Evolutionary conservation across 2,797 vertebrate genomes (phyloP).

Genomic region (Sylvilagus floridanus): DNA sequence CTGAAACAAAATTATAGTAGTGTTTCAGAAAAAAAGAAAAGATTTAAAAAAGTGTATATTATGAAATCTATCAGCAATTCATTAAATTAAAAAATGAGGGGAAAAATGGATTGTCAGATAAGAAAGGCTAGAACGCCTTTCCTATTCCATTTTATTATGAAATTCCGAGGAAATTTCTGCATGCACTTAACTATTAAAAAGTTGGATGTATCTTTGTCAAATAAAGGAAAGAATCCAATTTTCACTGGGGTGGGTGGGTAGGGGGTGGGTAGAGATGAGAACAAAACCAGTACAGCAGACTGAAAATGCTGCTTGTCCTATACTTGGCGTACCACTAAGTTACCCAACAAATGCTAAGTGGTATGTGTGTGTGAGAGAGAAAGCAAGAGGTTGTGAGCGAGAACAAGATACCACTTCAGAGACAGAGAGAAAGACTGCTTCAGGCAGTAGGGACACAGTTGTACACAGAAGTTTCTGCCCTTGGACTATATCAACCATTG

Average conservation of each 20-base stretch:
- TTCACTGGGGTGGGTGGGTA: not conserved
- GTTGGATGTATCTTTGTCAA: not conserved
- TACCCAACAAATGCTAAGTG: not conserved
- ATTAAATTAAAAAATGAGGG: not conserved
- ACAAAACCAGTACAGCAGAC: not conserved
- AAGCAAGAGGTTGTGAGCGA: too few relatives aligned
- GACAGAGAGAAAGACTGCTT: not conserved
- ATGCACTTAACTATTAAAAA: conserved; percentile 25
- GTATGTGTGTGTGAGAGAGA: rapidly evolving
- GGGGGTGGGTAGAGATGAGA: not conserved
- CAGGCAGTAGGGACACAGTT: too few relatives aligned
- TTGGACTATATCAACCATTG: not conserved
- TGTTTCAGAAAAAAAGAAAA: conserved; percentile 5
- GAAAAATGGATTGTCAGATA: not conserved
- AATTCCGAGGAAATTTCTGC: conserved; percentile 36
- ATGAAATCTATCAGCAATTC: conserved; percentile 35
- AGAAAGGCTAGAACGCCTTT: not conserved
- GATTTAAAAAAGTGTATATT: not conserved
- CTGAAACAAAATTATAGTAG: conserved; percentile 49
- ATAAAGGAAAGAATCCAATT: conserved; percentile 2
- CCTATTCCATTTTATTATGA: not conserved
- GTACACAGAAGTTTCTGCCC: not conserved
- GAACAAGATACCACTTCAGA: too few relatives aligned
- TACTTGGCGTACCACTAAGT: not conserved
- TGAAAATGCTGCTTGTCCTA: not conserved